A percentile compares a stretch with the other conserved stretches of the same genome.
These are phyloP conservation scores for Syrphus vitripennis DNA, from an alignment of 2,888 invertebrate genomes.

Conservation along the genomic window DNA sequence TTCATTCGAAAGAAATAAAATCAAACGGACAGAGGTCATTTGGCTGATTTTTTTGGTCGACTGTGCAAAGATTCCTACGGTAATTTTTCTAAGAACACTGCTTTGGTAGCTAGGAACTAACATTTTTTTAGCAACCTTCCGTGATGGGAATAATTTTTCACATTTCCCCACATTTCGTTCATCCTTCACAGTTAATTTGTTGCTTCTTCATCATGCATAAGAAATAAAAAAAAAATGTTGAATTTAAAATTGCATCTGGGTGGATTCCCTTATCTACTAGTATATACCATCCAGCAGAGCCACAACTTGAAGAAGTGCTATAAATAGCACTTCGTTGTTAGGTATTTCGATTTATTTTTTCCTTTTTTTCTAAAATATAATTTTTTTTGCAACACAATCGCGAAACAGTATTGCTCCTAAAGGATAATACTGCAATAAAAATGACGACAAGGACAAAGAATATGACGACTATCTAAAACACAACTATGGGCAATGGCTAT, in stretches of 20 bases:
- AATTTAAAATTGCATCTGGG: constrained; percentile 31
- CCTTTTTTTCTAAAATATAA: constrained; percentile 12
- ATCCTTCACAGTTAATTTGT: constrained; percentile 50
- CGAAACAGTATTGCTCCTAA: constrained; percentile 57
- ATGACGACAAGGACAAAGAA: constrained; percentile 38
- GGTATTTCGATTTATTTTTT: neutral
- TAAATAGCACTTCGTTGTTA: constrained; percentile 1
- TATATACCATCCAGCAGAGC: constrained; percentile 37
- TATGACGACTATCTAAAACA: neutral
- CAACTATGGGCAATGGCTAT: neutral
- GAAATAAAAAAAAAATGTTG: neutral
- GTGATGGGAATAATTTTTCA: constrained; percentile 25
- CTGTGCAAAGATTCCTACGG: no score
- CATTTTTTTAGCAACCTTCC: neutral
- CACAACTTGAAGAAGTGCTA: neutral
- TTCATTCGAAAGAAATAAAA: no score
- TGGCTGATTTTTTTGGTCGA: no score
- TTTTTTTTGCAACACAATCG: constrained; percentile 41
- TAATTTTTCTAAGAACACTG: neutral
- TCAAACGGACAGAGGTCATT: no score
- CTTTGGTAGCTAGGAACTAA: neutral
- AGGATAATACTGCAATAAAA: constrained; percentile 68
- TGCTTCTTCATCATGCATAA: constrained; percentile 1
- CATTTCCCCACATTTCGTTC: neutral
- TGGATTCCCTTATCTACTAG: constrained; percentile 29